phyloP scores from a whole-genome alignment of 2,113 vertebrate species.

The Clupea harengus region DNA sequence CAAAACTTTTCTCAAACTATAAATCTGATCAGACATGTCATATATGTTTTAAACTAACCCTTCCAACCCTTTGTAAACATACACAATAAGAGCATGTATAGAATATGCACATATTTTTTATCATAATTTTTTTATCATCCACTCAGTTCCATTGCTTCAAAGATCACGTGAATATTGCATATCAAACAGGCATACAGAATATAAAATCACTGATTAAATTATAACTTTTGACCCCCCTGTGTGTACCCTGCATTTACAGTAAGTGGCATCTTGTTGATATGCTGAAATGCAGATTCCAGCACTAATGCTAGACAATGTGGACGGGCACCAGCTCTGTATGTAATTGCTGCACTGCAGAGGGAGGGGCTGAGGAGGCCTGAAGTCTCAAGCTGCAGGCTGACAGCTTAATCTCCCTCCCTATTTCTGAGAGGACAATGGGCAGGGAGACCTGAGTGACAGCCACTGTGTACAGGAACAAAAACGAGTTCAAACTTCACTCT shows the following conservation, averaged over 20 bases:
- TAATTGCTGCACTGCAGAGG: not conserved
- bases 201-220: no score
- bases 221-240: not conserved
- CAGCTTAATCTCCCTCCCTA: not conserved
- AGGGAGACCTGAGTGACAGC: not conserved
- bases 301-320: not conserved
- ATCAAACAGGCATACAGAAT: no score
- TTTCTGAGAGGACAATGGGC: conserved; percentile 2
- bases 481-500: not conserved
- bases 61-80: not conserved
- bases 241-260: not conserved
- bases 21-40: not conserved
- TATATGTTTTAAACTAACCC: not conserved
- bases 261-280: not conserved
- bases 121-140: no score
- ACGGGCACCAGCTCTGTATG: not conserved
- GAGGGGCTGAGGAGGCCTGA: not conserved
- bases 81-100: no score
- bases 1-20: not conserved
- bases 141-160: no score
- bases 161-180: no score
- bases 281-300: not conserved
- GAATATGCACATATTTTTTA: not conserved
- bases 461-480: not conserved
- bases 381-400: not conserved